Percentiles rank a stretch among this genome's conserved stretches.
Evolutionary conservation across 2,113 vertebrate species (phyloP).

Genomic region (Psilopogon haemacephalus): DNA sequence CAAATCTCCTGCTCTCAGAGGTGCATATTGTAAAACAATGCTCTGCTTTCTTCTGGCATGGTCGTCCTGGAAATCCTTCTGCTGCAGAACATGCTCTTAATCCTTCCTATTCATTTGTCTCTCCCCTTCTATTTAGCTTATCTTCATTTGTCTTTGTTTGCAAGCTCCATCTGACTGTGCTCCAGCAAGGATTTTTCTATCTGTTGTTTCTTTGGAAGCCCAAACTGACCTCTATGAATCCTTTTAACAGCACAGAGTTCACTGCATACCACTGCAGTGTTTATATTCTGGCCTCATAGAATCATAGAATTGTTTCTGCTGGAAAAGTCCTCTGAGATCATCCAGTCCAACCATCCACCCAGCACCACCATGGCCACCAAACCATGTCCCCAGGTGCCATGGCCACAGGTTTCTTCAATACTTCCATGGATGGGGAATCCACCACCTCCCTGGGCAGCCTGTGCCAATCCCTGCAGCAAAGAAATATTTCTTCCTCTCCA

Average conservation of each 20-base stretch:
- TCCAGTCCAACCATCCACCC: too few relatives aligned
- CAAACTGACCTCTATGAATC: neutral
- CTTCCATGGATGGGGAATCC: too few relatives aligned
- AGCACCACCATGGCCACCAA: too few relatives aligned
- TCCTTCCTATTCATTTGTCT: neutral
- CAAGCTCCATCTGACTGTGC: neutral
- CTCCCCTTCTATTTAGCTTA: neutral
- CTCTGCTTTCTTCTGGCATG: neutral
- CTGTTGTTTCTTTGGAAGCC: neutral
- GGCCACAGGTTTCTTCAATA: too few relatives aligned
- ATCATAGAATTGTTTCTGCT: too few relatives aligned
- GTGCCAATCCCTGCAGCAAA: too few relatives aligned
- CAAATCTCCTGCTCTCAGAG: neutral
- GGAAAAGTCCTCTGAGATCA: too few relatives aligned
- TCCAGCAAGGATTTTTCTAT: neutral
- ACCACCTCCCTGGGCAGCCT: too few relatives aligned
- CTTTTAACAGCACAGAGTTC: neutral
- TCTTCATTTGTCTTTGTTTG: neutral
- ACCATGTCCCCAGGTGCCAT: too few relatives aligned
- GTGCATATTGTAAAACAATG: neutral
- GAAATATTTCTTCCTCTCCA: too few relatives aligned
- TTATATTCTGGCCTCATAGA: too few relatives aligned
- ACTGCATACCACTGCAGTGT: accelerated
- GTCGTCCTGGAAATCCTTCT: neutral
- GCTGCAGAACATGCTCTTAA: neutral